Base-by-base conservation (phyloP, 2,113 vertebrate genomes). In the Tylochromis polylepis region DNA sequence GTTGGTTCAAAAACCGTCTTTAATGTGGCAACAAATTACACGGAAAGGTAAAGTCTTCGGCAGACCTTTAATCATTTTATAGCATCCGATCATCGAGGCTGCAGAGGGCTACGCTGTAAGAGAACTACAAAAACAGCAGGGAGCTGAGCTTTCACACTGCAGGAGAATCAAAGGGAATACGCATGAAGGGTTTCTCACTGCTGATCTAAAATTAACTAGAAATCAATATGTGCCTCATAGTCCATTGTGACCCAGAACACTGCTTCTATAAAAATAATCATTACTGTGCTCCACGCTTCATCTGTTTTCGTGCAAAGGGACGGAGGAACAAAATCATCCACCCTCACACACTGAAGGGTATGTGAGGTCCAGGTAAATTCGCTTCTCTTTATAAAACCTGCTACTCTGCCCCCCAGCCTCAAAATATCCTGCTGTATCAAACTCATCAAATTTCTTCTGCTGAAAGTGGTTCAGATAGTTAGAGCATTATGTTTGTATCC, bases 201-300 rank as follows among this genome's bases (percentile, higher is more conserved):
- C 53, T 84, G 65, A 87, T 87, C 72, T 82, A 83, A 88, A 83
- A 85, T 70, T 22, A 91, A 83, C 83, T 36, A 43, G 56, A 57
- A 82, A 82, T 88, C 81, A 38, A 62, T 79, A 43, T 11, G 55
- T 59, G 77, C 15, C 82, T 83, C 79, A 34, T 46, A 59, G 78
- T 72, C 27, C 49, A 38, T 29, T 79, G 34, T 83, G 70, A 86
- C 67, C 16, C 15, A 36, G 34, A 6, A 11, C 55, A n/a, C 20
- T 24, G n/a, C 43, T 38, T 51, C 55, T 53, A 46, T 70, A 20
- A 82, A 86, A 79, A 75, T 49, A 75, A 75, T 75, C 41, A 70
- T 59, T 31, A 29, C 53, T 55, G 79, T 55, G 41, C 38, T 70
- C n/a, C 65, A 70, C 8, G 65, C 65, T 59, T 24, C 7, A 38